Conservation (phyloP, 2,797 vertebrate species). For the Tarsius wallacei region DNA sequence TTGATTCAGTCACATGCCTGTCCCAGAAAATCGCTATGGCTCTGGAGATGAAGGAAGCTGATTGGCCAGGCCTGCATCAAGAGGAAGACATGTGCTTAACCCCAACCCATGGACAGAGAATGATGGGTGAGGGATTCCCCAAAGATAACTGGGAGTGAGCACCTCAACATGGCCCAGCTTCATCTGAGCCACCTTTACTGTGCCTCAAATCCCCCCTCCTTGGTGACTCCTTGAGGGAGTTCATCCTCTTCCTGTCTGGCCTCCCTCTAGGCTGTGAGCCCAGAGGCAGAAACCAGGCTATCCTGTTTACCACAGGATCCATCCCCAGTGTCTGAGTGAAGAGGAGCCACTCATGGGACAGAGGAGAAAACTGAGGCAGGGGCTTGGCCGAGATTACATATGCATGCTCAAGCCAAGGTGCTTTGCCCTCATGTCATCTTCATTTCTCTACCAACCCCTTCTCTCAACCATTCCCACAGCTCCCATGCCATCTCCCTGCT, state of each 20-base stretch:
- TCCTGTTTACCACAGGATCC: not conserved
- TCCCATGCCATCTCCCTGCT: not conserved
- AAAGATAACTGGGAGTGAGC: not conserved
- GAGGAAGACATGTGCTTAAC: not conserved
- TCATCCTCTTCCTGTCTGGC: not conserved
- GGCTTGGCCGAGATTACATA: not conserved
- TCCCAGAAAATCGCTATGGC: not conserved
- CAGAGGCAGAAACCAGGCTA: not conserved
- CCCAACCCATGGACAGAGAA: not conserved
- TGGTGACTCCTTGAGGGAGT: not conserved
- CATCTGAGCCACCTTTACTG: not conserved
- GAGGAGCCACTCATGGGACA: not conserved
- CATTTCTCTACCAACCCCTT: not conserved
- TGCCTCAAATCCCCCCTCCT: not conserved
- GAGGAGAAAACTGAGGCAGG: conserved; percentile 29
- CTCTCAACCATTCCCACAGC: not conserved
- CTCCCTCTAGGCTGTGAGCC: not conserved
- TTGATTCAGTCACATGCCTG: not conserved
- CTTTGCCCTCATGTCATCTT: not conserved
- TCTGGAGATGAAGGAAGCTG: not conserved
- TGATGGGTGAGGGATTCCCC: not conserved
- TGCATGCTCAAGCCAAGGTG: not conserved
- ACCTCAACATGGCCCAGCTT: not conserved
- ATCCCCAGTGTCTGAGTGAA: not conserved
- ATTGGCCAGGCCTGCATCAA: not conserved